Conservation (phyloP, 2,888 invertebrate genomes). For the Platerodrilus igneus region DNA sequence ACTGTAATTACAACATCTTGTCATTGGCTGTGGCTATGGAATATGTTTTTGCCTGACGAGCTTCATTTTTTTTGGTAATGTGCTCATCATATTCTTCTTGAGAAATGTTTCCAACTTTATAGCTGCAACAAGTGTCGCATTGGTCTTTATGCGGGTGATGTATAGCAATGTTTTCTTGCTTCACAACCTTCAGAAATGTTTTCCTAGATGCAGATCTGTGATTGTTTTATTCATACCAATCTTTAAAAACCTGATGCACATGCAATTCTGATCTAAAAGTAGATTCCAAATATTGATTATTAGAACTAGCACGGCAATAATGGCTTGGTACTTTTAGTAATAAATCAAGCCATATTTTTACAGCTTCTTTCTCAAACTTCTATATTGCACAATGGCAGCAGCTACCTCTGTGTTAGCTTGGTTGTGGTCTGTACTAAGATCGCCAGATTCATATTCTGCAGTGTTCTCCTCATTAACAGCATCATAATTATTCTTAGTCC, state of each 20-base stretch:
- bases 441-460: too few species aligned
- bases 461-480: too few species aligned
- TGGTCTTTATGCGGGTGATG: conserved; percentile 27
- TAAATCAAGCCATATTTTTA: conserved; percentile 7
- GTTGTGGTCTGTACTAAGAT: too few species aligned
- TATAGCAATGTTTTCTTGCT: conserved; percentile 24
- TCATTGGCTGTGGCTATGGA: too few species aligned
- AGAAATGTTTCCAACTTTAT: conserved; percentile 17
- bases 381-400: too few species aligned
- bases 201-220: not conserved
- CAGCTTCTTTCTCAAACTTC: not conserved
- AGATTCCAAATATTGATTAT: conserved; percentile 1
- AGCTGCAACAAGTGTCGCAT: conserved; percentile 23
- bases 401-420: too few species aligned
- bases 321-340: conserved; percentile 8
- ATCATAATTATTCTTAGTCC: too few species aligned
- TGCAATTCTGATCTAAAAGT: not conserved
- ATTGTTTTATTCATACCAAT: not conserved
- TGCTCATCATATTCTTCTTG: conserved; percentile 4
- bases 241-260: conserved; percentile 4
- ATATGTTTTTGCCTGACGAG: not conserved
- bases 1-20: conserved; percentile 22
- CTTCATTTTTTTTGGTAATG: conserved; percentile 1
- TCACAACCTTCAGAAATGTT: conserved; percentile 16
- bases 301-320: conserved; percentile 2